These are phyloP conservation scores for Phylloscopus whistleri DNA, from an alignment of 2,113 vertebrate genomes.

Conservation along the genomic window DNA sequence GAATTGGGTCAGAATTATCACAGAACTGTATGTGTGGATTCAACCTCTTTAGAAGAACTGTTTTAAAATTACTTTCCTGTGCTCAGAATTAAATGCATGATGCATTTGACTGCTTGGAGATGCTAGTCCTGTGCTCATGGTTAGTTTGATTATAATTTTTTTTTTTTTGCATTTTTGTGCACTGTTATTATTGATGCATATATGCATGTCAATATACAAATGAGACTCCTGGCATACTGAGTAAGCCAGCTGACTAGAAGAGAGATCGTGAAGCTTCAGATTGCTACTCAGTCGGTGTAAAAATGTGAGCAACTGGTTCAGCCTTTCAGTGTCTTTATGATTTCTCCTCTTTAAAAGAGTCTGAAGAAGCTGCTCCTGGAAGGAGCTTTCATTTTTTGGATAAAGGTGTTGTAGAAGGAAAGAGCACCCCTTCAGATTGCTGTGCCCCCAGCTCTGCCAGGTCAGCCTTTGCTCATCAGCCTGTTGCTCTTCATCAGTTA, in stretches of 20 bases:
- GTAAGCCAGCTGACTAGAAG: background rate
- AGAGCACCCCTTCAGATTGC: background rate
- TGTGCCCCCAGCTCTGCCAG: background rate
- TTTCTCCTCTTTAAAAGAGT: background rate
- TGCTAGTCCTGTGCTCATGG: background rate
- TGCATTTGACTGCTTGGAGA: background rate
- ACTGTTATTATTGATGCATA: background rate
- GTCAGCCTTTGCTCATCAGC: background rate
- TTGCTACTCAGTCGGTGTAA: background rate
- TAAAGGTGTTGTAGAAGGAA: background rate
- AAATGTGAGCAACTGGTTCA: background rate
- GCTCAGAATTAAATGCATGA: background rate
- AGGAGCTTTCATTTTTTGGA: background rate
- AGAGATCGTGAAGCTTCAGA: background rate
- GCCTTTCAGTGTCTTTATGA: background rate
- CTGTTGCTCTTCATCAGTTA: background rate
- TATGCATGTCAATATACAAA: background rate
- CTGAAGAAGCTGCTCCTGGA: background rate
- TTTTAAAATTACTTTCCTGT: background rate
- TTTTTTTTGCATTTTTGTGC: background rate
- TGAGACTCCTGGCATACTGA: background rate
- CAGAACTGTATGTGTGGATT: background rate
- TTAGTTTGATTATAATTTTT: background rate
- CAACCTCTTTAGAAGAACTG: background rate
- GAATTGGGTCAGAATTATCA: background rate